Percentiles rank a stretch among this genome's conserved stretches.
Evolutionary conservation across 2,113 vertebrate species (phyloP).

Genomic region (Paedocypris sp.): DNA sequence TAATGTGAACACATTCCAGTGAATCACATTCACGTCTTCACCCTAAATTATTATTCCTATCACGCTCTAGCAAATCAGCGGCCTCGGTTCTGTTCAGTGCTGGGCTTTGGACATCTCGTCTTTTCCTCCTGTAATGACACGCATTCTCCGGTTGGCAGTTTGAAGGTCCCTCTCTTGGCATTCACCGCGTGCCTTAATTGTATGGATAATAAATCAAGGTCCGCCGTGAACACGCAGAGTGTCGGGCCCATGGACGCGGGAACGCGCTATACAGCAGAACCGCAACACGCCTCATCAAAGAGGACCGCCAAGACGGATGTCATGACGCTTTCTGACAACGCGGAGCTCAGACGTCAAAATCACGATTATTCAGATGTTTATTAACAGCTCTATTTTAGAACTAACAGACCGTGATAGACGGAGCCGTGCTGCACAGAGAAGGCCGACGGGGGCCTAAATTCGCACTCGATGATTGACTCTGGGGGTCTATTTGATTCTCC

Average conservation of each 20-base stretch:
- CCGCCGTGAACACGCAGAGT: constrained; percentile 88
- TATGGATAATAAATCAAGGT: constrained; percentile 86
- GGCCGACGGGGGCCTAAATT: constrained; percentile 3
- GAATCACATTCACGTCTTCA: not conserved
- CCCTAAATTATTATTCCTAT: constrained; percentile 24
- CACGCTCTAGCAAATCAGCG: constrained; percentile 1
- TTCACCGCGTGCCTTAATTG: constrained; percentile 82
- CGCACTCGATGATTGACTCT: not conserved
- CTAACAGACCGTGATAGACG: not conserved
- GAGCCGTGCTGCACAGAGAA: not conserved
- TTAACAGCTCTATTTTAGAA: no score
- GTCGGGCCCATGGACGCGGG: constrained; percentile 42
- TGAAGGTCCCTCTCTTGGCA: constrained; percentile 66
- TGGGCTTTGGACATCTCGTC: no score
- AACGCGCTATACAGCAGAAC: not conserved
- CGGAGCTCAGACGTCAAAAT: not conserved
- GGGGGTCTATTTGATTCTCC: not conserved
- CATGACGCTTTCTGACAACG: constrained; percentile 1
- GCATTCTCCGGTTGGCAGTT: constrained; percentile 26
- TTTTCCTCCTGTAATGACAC: no score
- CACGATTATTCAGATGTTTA: not conserved
- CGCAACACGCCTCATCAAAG: constrained; percentile 13
- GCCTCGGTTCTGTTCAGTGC: not conserved
- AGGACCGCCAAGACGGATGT: constrained; percentile 3
- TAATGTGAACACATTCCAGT: not conserved